Evolutionary conservation across 2,797 vertebrate genomes (phyloP).

Genomic region (Sebastiscus tertius): DNA sequence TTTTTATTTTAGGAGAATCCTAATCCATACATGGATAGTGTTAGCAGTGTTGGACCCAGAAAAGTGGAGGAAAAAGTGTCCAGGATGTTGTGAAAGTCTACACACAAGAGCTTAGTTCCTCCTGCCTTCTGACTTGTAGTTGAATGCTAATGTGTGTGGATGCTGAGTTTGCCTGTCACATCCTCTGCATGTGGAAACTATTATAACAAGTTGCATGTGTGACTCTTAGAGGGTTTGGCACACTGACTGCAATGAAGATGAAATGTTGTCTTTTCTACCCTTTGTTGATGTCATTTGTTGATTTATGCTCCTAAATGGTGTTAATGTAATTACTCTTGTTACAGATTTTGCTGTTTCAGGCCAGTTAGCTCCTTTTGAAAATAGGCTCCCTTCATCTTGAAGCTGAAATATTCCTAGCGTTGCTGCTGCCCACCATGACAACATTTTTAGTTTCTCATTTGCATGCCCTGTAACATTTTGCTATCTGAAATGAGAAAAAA

Average conservation of each 20-base stretch:
- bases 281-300: constrained; percentile 20
- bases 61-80: constrained; percentile 29
- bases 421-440: constrained; percentile 71
- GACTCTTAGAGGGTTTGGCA: constrained; percentile 69
- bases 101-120: constrained; percentile 62
- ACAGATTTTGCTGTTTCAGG: constrained; percentile 40
- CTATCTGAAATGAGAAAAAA: constrained; percentile 60
- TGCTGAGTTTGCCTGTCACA: constrained; percentile 75
- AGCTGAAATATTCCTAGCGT: constrained; percentile 51
- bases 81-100: constrained; percentile 55
- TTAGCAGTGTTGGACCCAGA: constrained; percentile 46
- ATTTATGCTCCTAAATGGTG: constrained; percentile 20
- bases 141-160: constrained; percentile 75
- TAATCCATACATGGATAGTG: constrained; percentile 8
- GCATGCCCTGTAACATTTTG: constrained; percentile 81
- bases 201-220: constrained; percentile 81
- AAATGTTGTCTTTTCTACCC: constrained; percentile 46
- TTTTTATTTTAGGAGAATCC: constrained; percentile 2
- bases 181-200: constrained; percentile 81
- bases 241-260: constrained; percentile 56
- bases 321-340: constrained; percentile 33
- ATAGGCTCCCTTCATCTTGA: constrained; percentile 50
- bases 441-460: constrained; percentile 80
- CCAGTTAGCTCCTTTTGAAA: constrained; percentile 29
- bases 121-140: constrained; percentile 66